These are phyloP conservation scores for Pachyuromys duprasi DNA, from an alignment of 2,797 vertebrate species.

Conservation along the genomic window DNA sequence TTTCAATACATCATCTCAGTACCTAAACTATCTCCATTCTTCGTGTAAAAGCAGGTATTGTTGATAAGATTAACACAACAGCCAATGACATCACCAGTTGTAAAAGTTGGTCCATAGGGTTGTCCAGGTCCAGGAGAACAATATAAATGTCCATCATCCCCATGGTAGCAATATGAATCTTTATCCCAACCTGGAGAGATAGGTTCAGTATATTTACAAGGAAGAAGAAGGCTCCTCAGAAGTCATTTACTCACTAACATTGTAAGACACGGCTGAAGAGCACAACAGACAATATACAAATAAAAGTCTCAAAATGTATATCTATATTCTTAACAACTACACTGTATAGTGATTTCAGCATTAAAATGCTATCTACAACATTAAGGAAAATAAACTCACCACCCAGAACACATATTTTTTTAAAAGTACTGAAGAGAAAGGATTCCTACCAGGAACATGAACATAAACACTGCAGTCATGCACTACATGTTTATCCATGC, in stretches of 20 bases:
- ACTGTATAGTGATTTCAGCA: neutral
- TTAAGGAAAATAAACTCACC: conserved; percentile 56
- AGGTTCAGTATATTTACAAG: conserved; percentile 76
- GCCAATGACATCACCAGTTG: conserved; percentile 99
- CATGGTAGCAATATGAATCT: conserved; percentile 99
- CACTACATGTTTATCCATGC: neutral
- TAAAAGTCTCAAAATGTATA: conserved; percentile 35
- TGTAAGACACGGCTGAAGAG: neutral
- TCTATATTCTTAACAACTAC: conserved; percentile 46
- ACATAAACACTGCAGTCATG: neutral
- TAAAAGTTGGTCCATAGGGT: conserved; percentile 98
- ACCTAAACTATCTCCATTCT: conserved; percentile 93
- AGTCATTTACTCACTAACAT: conserved; percentile 34
- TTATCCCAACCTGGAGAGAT: conserved; percentile 97
- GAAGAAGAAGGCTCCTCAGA: conserved; percentile 45
- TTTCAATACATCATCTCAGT: conserved; percentile 79
- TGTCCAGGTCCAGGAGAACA: conserved; percentile 99
- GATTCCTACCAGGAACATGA: neutral
- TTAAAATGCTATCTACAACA: conserved; percentile 38
- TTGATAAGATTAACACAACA: conserved; percentile 99
- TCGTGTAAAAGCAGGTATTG: conserved; percentile 99
- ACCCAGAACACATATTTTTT: neutral
- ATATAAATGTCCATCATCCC: conserved; percentile 99
- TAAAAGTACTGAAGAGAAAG: conserved; percentile 30
- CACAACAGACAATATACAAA: conserved; percentile 5